Conservation (phyloP, 1,140 invertebrate genomes). For the Amphibalanus amphitrite region DNA sequence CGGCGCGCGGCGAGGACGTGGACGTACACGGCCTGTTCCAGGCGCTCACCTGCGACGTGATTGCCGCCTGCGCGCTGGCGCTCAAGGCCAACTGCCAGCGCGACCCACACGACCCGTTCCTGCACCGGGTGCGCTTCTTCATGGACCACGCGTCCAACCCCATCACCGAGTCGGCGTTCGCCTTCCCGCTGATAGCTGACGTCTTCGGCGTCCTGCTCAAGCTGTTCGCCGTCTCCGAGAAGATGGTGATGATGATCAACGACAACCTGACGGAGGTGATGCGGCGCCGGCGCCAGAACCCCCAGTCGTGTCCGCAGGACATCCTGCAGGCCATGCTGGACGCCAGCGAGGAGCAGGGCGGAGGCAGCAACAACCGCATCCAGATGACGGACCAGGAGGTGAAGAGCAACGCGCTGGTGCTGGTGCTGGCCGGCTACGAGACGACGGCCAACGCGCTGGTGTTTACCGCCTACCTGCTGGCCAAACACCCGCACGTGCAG, state of each 20-base stretch:
- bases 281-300: constrained; percentile 16
- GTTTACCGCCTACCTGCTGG: constrained; percentile 30
- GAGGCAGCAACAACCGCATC: constrained; percentile 7
- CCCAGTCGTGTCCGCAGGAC: constrained; percentile 12
- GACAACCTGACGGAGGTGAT: constrained; percentile 22
- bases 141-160: constrained; percentile 22
- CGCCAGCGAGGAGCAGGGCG: constrained; percentile 9
- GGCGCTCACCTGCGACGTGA: constrained; percentile 33
- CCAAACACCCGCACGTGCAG: constrained; percentile 30
- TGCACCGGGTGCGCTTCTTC: constrained; percentile 23
- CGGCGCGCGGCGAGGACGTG: constrained; percentile 15
- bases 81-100: constrained; percentile 27
- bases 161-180: constrained; percentile 21
- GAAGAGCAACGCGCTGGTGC: constrained; percentile 28
- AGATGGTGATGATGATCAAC: constrained; percentile 24
- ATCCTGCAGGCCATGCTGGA: constrained; percentile 19
- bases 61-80: constrained; percentile 31
- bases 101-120: constrained; percentile 25
- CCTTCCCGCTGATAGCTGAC: constrained; percentile 22
- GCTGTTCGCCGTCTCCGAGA: constrained; percentile 21
- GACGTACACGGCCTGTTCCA: constrained; percentile 20
- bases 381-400: constrained; percentile 26
- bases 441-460: constrained; percentile 31
- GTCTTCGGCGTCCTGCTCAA: constrained; percentile 22
- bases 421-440: constrained; percentile 31